Base-by-base conservation (phyloP, 2,888 invertebrate species). In the Ferrisia virgata region DNA sequence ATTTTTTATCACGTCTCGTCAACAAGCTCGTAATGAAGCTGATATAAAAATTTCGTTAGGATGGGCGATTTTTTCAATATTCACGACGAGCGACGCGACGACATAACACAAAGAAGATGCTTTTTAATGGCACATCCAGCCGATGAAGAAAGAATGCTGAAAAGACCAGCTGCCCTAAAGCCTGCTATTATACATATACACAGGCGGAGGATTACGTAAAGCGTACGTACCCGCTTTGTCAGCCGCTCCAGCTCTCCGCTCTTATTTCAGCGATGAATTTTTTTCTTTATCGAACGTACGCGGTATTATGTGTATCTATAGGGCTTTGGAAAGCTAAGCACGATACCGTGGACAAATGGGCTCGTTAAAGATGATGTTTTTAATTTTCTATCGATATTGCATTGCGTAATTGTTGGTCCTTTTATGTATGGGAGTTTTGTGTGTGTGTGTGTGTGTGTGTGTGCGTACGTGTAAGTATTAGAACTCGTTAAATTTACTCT, bases 31-130 rank as follows among this genome's bases (percentile, higher is more conserved):
- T 72, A 72, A 72, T 72, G 72, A 72, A 72, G 72, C 72, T 25
- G 58, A 33, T 72, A 72, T 72, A 72, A 72, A 72, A 72, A 72
- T 72, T 72, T 72, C 72, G 58, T 18, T 47, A 47, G 18, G 58
- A 64, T 28, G 58, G 9, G 11, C 9, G 13, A 64, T 64, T 64
- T 64, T 64, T 64, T 64, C 58, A 64, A 64, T 64, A 64, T 64
- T 64, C 58, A 8, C 25, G 5, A 4, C 58, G 58, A 25, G 9
- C 6, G 39, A 39, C 6, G 39, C 6, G 39, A 39, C n/a, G n/a
- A n/a, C n/a, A n/a, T n/a, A n/a, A n/a, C n/a, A n/a, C n/a, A n/a
- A 18, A 3, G 18, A 8, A 47, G 47, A 18, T 47, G 47, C n/a
- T 47, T 47, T 47, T 47, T 40, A 40, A 40, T 40, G 40, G 11